Evolutionary conservation across 2,113 vertebrate species (phyloP).

Genomic region (Oreotragus oreotragus): DNA sequence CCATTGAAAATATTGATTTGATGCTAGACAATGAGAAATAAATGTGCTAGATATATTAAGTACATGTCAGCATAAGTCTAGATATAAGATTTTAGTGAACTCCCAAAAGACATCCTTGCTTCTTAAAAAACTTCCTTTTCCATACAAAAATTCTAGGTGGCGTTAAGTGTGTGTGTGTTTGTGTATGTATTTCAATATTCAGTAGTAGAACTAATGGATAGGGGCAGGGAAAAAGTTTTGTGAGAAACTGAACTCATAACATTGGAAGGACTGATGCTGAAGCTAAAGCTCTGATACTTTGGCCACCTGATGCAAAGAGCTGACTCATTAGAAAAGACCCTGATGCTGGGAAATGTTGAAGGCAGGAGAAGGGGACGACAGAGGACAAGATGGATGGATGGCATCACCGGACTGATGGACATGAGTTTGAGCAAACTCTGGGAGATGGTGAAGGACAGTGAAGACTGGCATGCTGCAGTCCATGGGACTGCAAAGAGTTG

Average conservation of each 20-base stretch:
- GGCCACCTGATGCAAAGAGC: neutral
- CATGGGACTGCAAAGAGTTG: neutral
- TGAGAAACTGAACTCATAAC: slow-evolving; percentile 71
- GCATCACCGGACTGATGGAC: neutral
- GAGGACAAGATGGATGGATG: neutral
- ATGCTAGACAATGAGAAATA: neutral
- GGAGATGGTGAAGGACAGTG: neutral
- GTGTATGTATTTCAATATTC: slow-evolving; percentile 11
- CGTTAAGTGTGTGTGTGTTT: neutral
- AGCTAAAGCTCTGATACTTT: neutral
- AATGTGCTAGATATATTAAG: neutral
- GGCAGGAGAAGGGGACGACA: neutral
- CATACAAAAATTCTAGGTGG: slow-evolving; percentile 22
- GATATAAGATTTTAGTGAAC: neutral
- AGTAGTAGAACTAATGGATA: slow-evolving; percentile 66
- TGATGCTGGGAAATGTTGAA: neutral
- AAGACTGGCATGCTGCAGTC: neutral
- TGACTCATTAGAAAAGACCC: neutral
- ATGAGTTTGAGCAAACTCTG: neutral
- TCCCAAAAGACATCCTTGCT: neutral
- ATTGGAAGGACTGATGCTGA: neutral
- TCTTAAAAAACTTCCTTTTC: slow-evolving; percentile 58
- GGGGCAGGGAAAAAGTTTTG: slow-evolving; percentile 62
- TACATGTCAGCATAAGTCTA: neutral
- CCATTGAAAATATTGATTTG: neutral